Percentiles rank a stretch among this genome's conserved stretches.
phyloP scores from a whole-genome alignment of 2,888 invertebrate species.

The Thumatha senex region DNA sequence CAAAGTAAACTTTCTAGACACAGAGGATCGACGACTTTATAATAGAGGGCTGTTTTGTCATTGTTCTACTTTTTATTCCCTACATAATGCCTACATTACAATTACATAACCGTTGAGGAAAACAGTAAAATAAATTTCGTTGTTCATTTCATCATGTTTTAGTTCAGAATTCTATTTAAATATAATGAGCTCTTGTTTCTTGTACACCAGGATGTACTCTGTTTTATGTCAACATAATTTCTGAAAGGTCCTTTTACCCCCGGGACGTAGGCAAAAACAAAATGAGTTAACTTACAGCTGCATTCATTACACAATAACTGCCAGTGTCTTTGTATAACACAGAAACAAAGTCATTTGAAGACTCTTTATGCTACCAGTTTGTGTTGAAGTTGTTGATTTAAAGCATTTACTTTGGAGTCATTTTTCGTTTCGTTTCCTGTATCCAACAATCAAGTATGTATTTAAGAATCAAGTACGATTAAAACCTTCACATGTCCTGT shows the following conservation, averaged over 20 bases:
- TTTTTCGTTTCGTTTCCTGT: no score
- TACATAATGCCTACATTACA: no score
- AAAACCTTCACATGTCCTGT: no score
- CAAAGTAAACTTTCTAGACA: no score
- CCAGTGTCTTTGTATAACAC: constrained; percentile 27
- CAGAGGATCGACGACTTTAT: no score
- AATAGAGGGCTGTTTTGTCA: no score
- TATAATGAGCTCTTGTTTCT: constrained; percentile 25
- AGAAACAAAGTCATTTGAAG: constrained; percentile 30
- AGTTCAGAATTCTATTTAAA: constrained; percentile 18
- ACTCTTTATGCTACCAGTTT: constrained; percentile 27
- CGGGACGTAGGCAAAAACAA: constrained; percentile 21
- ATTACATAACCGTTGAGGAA: not conserved
- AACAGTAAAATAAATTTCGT: not conserved
- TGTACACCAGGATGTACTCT: constrained; percentile 18
- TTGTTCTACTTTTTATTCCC: no score
- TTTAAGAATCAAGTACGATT: no score
- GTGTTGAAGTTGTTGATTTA: constrained; percentile 33
- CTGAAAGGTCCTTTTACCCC: constrained; percentile 22
- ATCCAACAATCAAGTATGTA: no score
- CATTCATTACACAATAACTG: constrained; percentile 26
- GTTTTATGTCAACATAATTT: constrained; percentile 21
- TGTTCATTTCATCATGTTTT: constrained; percentile 6
- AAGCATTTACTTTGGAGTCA: no score
- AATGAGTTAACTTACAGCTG: constrained; percentile 17